Base-by-base conservation (phyloP, 1,140 invertebrate genomes). In the Drosophila sp. region DNA sequence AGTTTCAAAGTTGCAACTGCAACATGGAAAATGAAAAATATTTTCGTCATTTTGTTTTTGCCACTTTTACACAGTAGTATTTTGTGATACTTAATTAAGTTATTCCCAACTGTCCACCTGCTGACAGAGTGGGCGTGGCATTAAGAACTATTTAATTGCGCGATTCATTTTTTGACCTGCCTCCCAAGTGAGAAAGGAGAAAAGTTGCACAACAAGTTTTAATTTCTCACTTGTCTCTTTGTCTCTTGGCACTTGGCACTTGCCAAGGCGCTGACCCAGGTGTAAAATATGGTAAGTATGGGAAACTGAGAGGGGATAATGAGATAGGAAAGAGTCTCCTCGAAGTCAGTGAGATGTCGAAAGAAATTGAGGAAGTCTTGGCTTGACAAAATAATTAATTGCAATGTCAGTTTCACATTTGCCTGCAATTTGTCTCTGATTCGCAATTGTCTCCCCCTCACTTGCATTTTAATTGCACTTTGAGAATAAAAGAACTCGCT, bases 211-310 rank as follows among this genome's bases (percentile, higher is more conserved):
- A 50, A 62, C 89, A 87, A 67, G 62, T 83, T 87, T 87, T 87
- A 89, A 87, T 87, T 89, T 89, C 79, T 89, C 80, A 89, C 83
- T 87, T 89, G 83, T 87, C 83, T 79, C 76, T 87, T 89, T 89
- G 76, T 89, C 80, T 83, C 83, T 87, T 89, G 83, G 89, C 83
- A 77, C 76, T 59, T 79, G 76, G 70, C 70, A 86, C 65, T 74
- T 64, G 61, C 54, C 50, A 43, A 72, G 40, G 34, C 36, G 27
- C 32, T 38, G 18, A 21, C 21, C 8, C 64, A 67, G 56, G 48
- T 41, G 59, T 32, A 38, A 43, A 34, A 4, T 3, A 53, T 29
- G 43, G 58, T 59, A 50, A 48, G 72, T 56, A 32, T 34, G 57
- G 13, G 7, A n/a, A 0, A 14, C 1, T 2, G 8, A 9, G 45